Percentiles rank a stretch among this genome's conserved stretches.
Evolutionary conservation across 2,113 vertebrate species (phyloP).

Genomic region (Pterocles orientalis): DNA sequence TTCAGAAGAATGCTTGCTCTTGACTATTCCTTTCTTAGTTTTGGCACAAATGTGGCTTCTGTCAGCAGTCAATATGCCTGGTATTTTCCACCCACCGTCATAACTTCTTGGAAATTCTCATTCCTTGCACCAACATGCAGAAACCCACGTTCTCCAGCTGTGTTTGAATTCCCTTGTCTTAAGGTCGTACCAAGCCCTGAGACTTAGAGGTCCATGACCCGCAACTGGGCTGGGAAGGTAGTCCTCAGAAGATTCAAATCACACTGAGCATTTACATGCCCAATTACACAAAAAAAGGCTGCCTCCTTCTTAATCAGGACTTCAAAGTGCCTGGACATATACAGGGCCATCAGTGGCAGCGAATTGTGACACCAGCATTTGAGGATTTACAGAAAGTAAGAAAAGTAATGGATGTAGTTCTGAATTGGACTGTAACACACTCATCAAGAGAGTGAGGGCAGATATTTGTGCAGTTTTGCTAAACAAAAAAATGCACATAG

Average conservation of each 20-base stretch:
- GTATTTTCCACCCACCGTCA: constrained; percentile 29
- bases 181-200: neutral
- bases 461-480: neutral
- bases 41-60: constrained; percentile 3
- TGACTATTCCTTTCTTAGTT: neutral
- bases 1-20: constrained; percentile 9
- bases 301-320: neutral
- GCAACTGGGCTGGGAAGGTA: neutral
- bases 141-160: constrained; percentile 31
- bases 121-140: constrained; percentile 38
- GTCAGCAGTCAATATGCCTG: constrained; percentile 8
- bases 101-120: constrained; percentile 56
- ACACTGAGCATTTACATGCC: neutral
- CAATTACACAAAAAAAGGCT: neutral
- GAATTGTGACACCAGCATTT: neutral
- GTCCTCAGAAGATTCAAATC: neutral
- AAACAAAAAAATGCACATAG: neutral
- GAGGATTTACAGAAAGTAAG: neutral
- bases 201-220: neutral
- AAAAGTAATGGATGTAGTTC: neutral
- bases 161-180: constrained; percentile 30
- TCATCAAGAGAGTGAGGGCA: neutral
- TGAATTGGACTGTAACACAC: neutral
- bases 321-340: neutral
- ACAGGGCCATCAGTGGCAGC: fast-evolving